Evolutionary conservation across 1,140 invertebrate species (phyloP).

Genomic region (Lucilia sericata): DNA sequence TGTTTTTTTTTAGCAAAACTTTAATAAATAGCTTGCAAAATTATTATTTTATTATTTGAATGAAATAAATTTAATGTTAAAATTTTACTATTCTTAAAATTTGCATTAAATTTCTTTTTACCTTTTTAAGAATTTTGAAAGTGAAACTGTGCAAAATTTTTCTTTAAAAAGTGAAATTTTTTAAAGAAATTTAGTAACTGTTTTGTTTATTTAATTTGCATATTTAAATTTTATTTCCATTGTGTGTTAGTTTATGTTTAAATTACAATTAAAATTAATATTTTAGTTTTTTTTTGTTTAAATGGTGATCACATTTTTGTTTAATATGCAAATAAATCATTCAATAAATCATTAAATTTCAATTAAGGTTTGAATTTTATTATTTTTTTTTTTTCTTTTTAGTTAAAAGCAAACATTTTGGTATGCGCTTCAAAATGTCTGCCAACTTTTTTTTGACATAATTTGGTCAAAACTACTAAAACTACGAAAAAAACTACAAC

Average conservation of each 20-base stretch:
- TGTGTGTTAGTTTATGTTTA: background rate
- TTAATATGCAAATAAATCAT: too few relatives aligned
- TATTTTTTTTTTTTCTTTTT: background rate
- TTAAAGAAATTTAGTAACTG: background rate
- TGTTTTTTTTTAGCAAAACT: too few relatives aligned
- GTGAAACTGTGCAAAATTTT: background rate
- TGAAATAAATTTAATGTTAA: background rate
- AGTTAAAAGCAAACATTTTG: background rate
- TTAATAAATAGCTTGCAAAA: too few relatives aligned
- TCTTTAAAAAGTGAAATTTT: constrained; percentile 1
- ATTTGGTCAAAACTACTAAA: background rate
- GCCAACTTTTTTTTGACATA: background rate
- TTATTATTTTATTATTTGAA: too few relatives aligned
- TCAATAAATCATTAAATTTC: too few relatives aligned
- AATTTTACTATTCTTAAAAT: background rate
- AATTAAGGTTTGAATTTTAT: too few relatives aligned
- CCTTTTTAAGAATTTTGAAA: background rate
- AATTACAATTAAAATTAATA: background rate
- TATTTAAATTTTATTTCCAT: background rate
- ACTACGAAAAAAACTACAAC: background rate
- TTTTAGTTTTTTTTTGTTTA: background rate
- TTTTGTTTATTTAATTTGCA: background rate
- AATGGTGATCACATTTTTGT: too few relatives aligned
- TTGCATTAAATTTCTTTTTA: background rate
- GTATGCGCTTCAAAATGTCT: background rate